Percentiles rank a stretch among this genome's conserved stretches.
Evolutionary conservation across 2,888 invertebrate genomes (phyloP).

Genomic region (Tipula unca): DNA sequence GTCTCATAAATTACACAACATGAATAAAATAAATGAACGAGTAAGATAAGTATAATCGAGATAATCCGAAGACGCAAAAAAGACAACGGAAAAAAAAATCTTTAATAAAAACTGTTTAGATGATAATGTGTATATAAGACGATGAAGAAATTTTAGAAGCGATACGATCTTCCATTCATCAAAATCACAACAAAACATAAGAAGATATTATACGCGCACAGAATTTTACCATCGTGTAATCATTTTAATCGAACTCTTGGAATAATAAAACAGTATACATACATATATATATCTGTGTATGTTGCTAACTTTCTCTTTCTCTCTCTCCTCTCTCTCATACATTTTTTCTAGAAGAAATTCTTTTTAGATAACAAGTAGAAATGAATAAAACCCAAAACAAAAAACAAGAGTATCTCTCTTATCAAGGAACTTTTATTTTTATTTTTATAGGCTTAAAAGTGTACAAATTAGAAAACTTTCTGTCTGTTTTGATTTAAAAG

Average conservation of each 20-base stretch:
- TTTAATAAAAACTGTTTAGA: not conserved
- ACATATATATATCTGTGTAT: too few species aligned
- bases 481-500: slow-evolving; percentile 1
- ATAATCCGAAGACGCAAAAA: not conserved
- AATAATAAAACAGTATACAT: not conserved
- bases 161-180: not conserved
- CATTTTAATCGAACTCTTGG: not conserved
- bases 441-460: not conserved
- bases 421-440: not conserved
- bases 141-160: not conserved
- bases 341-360: not conserved
- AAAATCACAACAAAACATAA: not conserved
- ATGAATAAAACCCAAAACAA: not conserved
- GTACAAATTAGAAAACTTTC: not conserved
- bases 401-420: not conserved
- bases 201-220: not conserved
- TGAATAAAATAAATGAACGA: not conserved
- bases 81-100: not conserved
- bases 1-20: not conserved
- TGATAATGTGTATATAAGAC: not conserved
- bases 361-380: not conserved
- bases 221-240: not conserved
- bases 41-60: not conserved
- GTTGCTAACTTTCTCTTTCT: too few species aligned
- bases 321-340: not conserved